These are phyloP conservation scores for Aldrovandia affinis DNA, from an alignment of 2,797 vertebrate species.

Conservation along the genomic window DNA sequence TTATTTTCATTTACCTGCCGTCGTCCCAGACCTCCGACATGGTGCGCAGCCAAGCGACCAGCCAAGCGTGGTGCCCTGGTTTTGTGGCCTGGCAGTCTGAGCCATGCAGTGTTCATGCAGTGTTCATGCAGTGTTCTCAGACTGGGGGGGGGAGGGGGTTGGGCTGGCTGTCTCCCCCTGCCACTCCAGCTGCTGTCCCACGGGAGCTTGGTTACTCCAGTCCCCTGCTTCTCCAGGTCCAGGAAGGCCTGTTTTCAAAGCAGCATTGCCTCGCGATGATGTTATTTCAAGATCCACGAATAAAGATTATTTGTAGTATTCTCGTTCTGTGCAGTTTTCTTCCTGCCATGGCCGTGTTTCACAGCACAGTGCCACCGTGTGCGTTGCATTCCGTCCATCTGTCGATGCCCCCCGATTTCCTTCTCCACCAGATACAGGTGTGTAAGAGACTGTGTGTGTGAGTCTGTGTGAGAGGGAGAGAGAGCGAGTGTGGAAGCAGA, in stretches of 20 bases:
- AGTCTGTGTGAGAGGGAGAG: too few species aligned
- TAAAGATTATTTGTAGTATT: background rate
- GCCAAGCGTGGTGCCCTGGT: background rate
- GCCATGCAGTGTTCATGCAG: background rate
- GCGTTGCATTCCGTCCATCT: too few species aligned
- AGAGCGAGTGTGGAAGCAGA: too few species aligned
- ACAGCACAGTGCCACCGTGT: too few species aligned
- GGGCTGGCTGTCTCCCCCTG: background rate
- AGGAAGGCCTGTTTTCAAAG: background rate
- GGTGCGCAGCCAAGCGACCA: background rate
- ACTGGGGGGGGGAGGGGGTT: background rate
- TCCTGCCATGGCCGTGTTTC: too few species aligned
- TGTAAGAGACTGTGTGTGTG: too few species aligned
- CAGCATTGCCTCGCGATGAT: background rate
- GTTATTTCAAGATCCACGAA: background rate
- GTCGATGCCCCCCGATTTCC: too few species aligned
- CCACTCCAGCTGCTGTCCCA: background rate
- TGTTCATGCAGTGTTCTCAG: slow-evolving; percentile 4
- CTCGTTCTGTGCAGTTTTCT: background rate
- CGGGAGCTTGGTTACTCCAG: background rate
- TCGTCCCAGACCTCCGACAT: background rate
- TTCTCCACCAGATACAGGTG: too few species aligned
- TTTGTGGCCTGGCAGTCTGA: background rate
- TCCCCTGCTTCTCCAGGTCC: background rate
- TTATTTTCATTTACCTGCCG: background rate